Base-by-base conservation (phyloP, 2,113 vertebrate species). In the Tringa solitaria region DNA sequence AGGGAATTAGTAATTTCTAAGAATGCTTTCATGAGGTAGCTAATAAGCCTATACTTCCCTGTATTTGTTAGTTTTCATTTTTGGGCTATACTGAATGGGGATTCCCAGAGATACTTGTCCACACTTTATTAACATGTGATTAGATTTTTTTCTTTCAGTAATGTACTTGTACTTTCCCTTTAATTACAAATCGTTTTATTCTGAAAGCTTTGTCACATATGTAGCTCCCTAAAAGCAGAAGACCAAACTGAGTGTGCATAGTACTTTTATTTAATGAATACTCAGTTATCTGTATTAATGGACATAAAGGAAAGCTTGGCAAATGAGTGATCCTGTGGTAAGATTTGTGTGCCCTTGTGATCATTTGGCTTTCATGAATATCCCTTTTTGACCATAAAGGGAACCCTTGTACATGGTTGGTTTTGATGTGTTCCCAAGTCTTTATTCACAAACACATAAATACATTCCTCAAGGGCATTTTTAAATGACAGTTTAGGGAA, bases 351-450 rank as follows among this genome's bases (percentile, higher is more conserved):
- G 86, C 81, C 64, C 91, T 70, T 89, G 93, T 48, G 84, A 81
- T 70, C 68, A 32, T 80, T 96, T 94, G 56, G 53, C 80, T 95
- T 91, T 73, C 87, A 41, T 50, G 53, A 77, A 61, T 82, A 61
- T 95, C 92, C 75, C 68, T 80, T 72, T 95, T 68, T 80, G 90
- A 90, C 65, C 86, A 89, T 95, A 95, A 96, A 96, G 92, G 73
- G 89, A 94, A 50, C 54, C 28, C 65, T 81, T 79, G 51, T 82
- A 89, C 65, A 18, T 84, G 63, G 85, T 19, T 94, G 72, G 26
- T 80, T 88, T 80, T 61, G 68, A 85, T 78, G n/a, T 5, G 8
- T 95, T 92, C 77, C 64, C 68, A 18, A n/a, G 77, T 67, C 89
- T 95, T 93, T 95, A 80, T 89, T 90, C 91, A 73, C 80, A 95